Conservation (phyloP, 2,888 invertebrate genomes). For the Drosophila seclusa region DNA sequence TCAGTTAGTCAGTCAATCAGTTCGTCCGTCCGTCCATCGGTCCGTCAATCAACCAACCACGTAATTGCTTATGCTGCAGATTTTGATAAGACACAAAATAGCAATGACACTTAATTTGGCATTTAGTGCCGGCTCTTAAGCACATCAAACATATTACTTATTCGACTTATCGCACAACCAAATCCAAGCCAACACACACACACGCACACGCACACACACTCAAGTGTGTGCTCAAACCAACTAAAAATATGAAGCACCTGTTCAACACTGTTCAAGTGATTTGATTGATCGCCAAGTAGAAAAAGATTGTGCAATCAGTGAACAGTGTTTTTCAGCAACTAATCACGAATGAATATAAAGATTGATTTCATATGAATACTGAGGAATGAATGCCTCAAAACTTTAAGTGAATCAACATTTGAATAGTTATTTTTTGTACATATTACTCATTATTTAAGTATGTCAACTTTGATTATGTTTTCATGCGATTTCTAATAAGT, state of each 20-base stretch:
- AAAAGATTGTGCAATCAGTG: not conserved
- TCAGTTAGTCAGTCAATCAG: not conserved
- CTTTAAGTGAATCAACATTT: not conserved
- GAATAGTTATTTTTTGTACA: not conserved
- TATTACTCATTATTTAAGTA: not conserved
- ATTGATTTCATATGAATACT: not conserved
- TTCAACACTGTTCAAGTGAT: not conserved
- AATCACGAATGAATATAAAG: not conserved
- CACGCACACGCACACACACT: not conserved
- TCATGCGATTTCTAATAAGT: not conserved
- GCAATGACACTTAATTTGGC: constrained; percentile 46
- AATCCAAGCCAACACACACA: not conserved
- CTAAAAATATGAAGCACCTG: not conserved
- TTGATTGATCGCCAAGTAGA: not conserved
- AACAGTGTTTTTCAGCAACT: not conserved
- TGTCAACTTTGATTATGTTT: not conserved
- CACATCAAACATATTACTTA: constrained; percentile 18
- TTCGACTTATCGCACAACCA: constrained; percentile 21
- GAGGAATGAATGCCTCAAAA: not conserved
- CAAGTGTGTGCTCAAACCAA: not conserved
- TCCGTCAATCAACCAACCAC: constrained; percentile 38
- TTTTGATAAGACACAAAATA: constrained; percentile 44
- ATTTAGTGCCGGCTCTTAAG: constrained; percentile 44
- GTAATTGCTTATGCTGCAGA: constrained; percentile 30
- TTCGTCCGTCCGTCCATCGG: not conserved